phyloP scores from a whole-genome alignment of 2,113 vertebrate species.

The Tyto alba region DNA sequence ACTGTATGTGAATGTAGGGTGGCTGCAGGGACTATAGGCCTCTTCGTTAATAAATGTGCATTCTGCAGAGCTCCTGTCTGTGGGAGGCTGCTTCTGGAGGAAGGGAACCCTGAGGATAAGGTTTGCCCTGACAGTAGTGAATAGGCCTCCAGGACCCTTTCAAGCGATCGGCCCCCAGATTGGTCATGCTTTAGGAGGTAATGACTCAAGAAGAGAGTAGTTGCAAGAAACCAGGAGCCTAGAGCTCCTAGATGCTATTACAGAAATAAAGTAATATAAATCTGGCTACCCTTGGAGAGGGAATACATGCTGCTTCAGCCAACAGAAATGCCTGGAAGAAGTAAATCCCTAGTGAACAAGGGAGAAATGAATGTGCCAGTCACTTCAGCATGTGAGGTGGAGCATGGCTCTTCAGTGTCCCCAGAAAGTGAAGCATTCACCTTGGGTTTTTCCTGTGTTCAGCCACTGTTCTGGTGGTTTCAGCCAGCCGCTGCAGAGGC shows the following conservation, averaged over 20 bases:
- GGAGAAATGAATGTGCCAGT: neutral
- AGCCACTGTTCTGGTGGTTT: neutral
- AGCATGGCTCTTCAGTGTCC: neutral
- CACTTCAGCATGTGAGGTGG: neutral
- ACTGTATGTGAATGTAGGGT: neutral
- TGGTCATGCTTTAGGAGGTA: neutral
- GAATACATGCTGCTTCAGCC: neutral
- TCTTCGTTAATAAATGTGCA: neutral
- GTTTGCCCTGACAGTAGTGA: neutral
- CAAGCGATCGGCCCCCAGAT: neutral
- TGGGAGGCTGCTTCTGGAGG: neutral
- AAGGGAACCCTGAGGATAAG: neutral
- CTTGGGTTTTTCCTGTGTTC: neutral
- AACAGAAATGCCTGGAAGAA: neutral
- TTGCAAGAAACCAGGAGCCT: neutral
- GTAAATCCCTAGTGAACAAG: neutral
- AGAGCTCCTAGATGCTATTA: neutral
- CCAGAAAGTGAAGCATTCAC: neutral
- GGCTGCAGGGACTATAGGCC: neutral
- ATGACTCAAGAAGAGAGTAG: neutral
- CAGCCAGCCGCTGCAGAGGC: neutral
- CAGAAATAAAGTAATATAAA: neutral
- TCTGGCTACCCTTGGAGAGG: neutral
- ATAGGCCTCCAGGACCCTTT: neutral
- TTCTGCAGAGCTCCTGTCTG: neutral